Conservation (phyloP, 2,113 vertebrate genomes). For the Gallinago undulata region DNA sequence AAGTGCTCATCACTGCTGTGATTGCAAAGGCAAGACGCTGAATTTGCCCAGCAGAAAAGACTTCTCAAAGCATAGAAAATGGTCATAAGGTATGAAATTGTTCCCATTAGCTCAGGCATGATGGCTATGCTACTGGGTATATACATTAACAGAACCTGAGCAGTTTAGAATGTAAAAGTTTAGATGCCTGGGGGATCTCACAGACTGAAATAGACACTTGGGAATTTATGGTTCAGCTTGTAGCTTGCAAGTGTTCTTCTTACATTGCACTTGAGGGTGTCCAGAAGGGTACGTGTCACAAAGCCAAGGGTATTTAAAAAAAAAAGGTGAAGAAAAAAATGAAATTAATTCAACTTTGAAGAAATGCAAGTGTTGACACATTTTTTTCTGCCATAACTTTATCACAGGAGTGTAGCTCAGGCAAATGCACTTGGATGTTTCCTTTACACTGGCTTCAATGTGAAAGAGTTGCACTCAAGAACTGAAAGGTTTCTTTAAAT, state of each 20-base stretch:
- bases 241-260: not conserved
- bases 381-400: not conserved
- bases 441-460: not conserved
- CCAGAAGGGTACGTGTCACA: not conserved
- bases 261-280: not conserved
- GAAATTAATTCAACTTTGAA: not conserved
- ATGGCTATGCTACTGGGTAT: not conserved
- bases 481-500: not conserved
- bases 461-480: not conserved
- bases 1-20: not conserved
- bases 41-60: not conserved
- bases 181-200: not conserved
- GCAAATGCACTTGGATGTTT: not conserved
- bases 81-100: not conserved
- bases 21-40: not conserved
- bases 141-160: not conserved
- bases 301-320: not conserved
- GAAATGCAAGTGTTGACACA: not conserved
- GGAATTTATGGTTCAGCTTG: not conserved
- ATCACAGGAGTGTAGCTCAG: not conserved
- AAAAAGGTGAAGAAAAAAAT: not conserved
- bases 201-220: not conserved
- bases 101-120: not conserved
- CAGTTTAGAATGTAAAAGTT: not conserved
- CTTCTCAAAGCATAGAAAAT: not conserved